phyloP scores from a whole-genome alignment of 92 coral and sea anemone species.

The Actinernus sp. region DNA sequence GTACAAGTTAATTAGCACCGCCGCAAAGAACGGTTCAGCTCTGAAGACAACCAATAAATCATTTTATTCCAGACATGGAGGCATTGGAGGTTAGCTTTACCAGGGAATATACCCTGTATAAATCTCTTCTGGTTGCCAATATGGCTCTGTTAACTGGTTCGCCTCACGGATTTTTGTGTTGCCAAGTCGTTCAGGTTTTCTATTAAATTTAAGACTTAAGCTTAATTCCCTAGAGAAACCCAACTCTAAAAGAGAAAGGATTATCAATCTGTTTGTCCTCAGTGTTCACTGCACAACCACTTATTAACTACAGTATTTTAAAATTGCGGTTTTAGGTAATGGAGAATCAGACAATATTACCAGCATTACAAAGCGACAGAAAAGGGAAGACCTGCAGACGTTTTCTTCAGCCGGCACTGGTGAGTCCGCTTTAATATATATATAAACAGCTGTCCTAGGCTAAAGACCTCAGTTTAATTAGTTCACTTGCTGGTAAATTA shows the following conservation, averaged over 20 bases:
- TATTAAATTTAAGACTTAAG: no score
- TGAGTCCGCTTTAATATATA: no score
- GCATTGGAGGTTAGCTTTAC: slow-evolving; percentile 58
- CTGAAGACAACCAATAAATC: slow-evolving; percentile 62
- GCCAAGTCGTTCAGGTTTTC: background rate
- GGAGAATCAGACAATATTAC: slow-evolving; percentile 57
- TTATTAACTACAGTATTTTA: no score
- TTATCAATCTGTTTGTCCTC: no score
- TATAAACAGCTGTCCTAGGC: no score
- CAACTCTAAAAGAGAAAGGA: no score
- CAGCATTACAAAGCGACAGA: slow-evolving; percentile 46
- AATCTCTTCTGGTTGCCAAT: background rate
- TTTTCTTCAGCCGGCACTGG: slow-evolving; percentile 1
- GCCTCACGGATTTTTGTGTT: background rate
- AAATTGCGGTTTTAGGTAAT: slow-evolving; percentile 62
- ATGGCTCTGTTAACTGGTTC: background rate
- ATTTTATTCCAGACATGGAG: slow-evolving; percentile 86
- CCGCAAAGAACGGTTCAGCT: slow-evolving; percentile 78
- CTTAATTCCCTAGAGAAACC: no score
- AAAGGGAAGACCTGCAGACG: slow-evolving; percentile 6
- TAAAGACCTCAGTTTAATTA: no score
- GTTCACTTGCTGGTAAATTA: no score
- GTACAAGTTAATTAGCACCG: slow-evolving; percentile 79
- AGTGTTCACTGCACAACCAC: no score
- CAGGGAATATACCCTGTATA: background rate